phyloP scores from a whole-genome alignment of 2,797 vertebrate genomes.

The Florisuga fusca region DNA sequence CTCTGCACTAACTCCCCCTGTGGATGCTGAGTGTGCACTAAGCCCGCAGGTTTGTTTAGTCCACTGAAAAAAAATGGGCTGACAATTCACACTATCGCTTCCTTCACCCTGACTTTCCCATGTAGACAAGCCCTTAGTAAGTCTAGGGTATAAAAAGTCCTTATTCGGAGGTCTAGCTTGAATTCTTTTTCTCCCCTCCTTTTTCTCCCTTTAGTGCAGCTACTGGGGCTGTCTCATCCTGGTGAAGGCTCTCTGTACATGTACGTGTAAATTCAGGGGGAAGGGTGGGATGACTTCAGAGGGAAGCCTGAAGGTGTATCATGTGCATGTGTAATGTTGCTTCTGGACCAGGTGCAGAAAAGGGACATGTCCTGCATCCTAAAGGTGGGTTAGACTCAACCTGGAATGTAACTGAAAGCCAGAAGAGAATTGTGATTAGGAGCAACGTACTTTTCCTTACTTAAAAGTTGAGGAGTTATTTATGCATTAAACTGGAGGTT shows the following conservation, averaged over 20 bases:
- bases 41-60: conserved; percentile 38
- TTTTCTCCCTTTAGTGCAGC: neutral
- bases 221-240: neutral
- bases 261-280: neutral
- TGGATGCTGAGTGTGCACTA: conserved; percentile 74
- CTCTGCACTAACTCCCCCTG: conserved; percentile 72
- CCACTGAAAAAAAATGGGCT: conserved; percentile 38
- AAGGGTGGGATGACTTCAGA: neutral
- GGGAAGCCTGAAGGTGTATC: neutral
- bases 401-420: neutral
- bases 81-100: conserved; percentile 18
- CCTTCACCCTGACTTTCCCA: conserved; percentile 53
- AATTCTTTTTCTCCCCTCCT: neutral
- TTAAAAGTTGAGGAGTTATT: neutral
- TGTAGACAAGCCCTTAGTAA: conserved; percentile 66
- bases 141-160: neutral
- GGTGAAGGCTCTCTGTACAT: neutral
- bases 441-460: neutral
- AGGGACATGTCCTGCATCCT: neutral
- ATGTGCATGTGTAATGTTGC: neutral
- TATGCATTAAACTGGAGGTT: neutral
- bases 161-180: neutral
- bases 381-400: neutral
- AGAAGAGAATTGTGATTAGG: neutral
- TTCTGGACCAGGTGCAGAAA: neutral